Conservation (phyloP, 2,113 vertebrate species). For the Vanacampus margaritifer region DNA sequence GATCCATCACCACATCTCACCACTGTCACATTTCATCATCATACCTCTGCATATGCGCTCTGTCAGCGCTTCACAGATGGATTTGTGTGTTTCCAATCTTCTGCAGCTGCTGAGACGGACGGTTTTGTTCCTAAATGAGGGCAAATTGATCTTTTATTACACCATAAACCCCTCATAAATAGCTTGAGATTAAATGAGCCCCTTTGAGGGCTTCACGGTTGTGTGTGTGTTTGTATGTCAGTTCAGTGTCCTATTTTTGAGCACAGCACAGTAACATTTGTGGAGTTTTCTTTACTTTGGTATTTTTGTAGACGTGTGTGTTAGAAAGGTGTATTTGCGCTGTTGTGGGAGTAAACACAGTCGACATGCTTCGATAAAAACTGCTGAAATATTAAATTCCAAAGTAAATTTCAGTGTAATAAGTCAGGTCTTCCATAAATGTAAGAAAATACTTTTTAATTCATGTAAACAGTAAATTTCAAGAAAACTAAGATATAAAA, state of each 20-base stretch:
- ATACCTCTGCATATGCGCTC: conserved; percentile 25
- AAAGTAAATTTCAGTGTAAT: too few species aligned
- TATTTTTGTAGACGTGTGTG: too few species aligned
- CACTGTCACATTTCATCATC: conserved; percentile 43
- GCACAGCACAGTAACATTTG: background rate
- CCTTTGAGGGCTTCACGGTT: conserved; percentile 57
- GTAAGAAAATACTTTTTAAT: too few species aligned
- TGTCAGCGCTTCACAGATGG: conserved; percentile 45
- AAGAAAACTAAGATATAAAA: too few species aligned
- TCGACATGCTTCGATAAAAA: too few species aligned
- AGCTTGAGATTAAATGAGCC: conserved; percentile 64
- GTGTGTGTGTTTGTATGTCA: conserved; percentile 18
- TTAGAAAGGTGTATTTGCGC: background rate
- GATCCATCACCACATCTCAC: conserved; percentile 47
- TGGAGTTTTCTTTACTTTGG: background rate
- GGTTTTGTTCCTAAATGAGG: conserved; percentile 67
- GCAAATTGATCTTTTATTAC: conserved; percentile 71
- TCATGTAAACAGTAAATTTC: too few species aligned
- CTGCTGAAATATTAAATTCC: too few species aligned
- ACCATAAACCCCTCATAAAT: conserved; percentile 66
- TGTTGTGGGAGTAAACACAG: too few species aligned
- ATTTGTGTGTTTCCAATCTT: conserved; percentile 55
- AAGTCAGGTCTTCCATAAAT: too few species aligned
- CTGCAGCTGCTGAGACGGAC: conserved; percentile 58
- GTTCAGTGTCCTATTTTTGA: conserved; percentile 18